Percentiles rank a stretch among this genome's conserved stretches.
phyloP scores from a whole-genome alignment of 2,113 vertebrate species.

The Phodopus roborovskii region DNA sequence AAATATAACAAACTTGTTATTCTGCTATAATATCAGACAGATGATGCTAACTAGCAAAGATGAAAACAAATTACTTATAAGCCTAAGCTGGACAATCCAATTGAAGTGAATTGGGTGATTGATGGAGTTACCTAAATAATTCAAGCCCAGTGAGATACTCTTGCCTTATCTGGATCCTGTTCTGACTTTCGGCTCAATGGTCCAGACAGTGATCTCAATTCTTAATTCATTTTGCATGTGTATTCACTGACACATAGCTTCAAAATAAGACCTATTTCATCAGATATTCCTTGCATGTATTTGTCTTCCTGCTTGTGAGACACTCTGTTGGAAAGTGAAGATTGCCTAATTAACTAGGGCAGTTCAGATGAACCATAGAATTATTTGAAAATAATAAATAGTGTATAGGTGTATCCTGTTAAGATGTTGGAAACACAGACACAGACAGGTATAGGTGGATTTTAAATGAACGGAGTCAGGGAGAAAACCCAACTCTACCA shows the following conservation, averaged over 20 bases:
- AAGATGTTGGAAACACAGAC: neutral
- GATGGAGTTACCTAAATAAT: conserved; percentile 34
- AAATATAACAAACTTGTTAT: conserved; percentile 32
- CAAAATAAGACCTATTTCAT: conserved; percentile 50
- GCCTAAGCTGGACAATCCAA: neutral
- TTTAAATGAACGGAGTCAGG: neutral
- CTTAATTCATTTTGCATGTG: conserved; percentile 73
- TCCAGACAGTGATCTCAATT: conserved; percentile 61
- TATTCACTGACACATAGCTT: conserved; percentile 35
- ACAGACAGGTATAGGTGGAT: neutral
- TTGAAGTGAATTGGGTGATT: neutral
- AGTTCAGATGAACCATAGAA: neutral
- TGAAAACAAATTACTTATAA: conserved; percentile 20
- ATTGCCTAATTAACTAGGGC: neutral
- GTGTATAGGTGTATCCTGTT: neutral
- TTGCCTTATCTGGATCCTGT: conserved; percentile 51
- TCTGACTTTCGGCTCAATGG: conserved; percentile 40
- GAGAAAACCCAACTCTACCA: neutral
- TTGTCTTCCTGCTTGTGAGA: conserved; percentile 31
- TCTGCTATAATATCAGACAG: conserved; percentile 27
- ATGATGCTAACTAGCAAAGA: conserved; percentile 28
- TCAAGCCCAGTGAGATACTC: neutral
- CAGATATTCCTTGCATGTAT: neutral
- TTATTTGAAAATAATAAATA: neutral
- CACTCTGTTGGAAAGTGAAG: neutral